Base-by-base conservation (phyloP, 1,140 invertebrate species). In the Elysia chlorotica region DNA sequence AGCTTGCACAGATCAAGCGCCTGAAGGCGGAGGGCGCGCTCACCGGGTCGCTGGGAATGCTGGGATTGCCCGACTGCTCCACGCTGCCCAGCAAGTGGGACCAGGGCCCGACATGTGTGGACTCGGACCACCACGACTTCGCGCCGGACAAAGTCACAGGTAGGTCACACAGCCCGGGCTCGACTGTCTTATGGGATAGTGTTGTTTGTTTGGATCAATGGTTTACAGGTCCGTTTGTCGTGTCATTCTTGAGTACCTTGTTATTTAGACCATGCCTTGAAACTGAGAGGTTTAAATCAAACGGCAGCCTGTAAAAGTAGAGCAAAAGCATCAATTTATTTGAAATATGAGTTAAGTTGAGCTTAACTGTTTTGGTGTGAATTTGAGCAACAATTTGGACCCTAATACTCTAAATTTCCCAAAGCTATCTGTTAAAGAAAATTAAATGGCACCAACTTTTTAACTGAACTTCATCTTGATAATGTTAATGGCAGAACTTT, bases 1-100 rank as follows among this genome's bases (percentile, higher is more conserved):
- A 97, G 82, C 97, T 96, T 96, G 92, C 93, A 23, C 85, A 95
- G 36, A 92, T 97, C 71, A 94, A 96, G 87, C 94, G 95, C 78
- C 95, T 95, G 84, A 96, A 95, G 84, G 90, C 92, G 72, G 89
- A 92, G 65, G 91, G 92, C 17, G 91, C 94, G 68, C 92, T 89
- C 83, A 92, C 95, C 75, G 92, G 93, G 87, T 92, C 92, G n/a
- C 89, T 93, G 76, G 94, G 94, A 0, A 94, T 97, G 86, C 96
- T 97, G 86, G 88, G 92, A 36, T 88, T 98, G 65, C 96, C 96
- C 14, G 91, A 93, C 80, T 98, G 96, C 88, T 91, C 94, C 68
- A 87, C 88, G 6, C 88, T 98, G 72, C 95, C 93, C 83, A 77
- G 77, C 35, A 77, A 75, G 65, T 67, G 59, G 37, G 70, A 81